These are phyloP conservation scores for Malachius bipustulatus DNA, from an alignment of 2,888 invertebrate species.

Conservation along the genomic window DNA sequence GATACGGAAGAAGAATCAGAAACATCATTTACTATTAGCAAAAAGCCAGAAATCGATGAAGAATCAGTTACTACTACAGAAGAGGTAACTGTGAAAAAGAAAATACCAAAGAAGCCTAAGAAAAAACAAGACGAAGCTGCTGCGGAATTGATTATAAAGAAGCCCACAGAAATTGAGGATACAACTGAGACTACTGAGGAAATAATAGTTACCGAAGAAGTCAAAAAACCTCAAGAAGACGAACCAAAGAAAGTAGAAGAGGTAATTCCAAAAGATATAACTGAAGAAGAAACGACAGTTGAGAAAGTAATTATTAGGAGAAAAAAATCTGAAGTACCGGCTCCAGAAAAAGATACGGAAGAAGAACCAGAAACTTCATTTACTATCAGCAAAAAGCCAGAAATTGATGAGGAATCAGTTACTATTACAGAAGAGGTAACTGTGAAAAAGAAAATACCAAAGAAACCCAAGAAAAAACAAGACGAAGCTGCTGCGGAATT, in stretches of 20 bases:
- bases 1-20: slow-evolving; percentile 29
- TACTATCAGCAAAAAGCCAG: slow-evolving; percentile 14
- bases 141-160: slow-evolving; percentile 15
- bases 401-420: slow-evolving; percentile 11
- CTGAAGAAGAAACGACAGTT: slow-evolving; percentile 54
- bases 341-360: slow-evolving; percentile 21
- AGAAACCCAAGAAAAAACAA: slow-evolving; percentile 17
- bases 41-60: slow-evolving; percentile 27
- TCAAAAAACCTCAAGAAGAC: slow-evolving; percentile 29
- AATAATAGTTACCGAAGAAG: slow-evolving; percentile 46
- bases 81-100: slow-evolving; percentile 27
- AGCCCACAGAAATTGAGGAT: slow-evolving; percentile 27
- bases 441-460: slow-evolving; percentile 20
- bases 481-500: slow-evolving; percentile 26
- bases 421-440: slow-evolving; percentile 7
- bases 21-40: no score
- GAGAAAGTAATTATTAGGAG: slow-evolving; percentile 49
- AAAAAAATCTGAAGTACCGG: slow-evolving; percentile 41
- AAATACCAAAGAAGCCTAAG: slow-evolving; percentile 21
- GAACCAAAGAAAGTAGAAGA: slow-evolving; percentile 21
- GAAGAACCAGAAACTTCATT: slow-evolving; percentile 21
- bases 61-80: slow-evolving; percentile 13
- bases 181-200: slow-evolving; percentile 45
- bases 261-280: slow-evolving; percentile 6
- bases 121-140: slow-evolving; percentile 30